Conservation (phyloP, 2,113 vertebrate species). For the Ciconia stormi region DNA sequence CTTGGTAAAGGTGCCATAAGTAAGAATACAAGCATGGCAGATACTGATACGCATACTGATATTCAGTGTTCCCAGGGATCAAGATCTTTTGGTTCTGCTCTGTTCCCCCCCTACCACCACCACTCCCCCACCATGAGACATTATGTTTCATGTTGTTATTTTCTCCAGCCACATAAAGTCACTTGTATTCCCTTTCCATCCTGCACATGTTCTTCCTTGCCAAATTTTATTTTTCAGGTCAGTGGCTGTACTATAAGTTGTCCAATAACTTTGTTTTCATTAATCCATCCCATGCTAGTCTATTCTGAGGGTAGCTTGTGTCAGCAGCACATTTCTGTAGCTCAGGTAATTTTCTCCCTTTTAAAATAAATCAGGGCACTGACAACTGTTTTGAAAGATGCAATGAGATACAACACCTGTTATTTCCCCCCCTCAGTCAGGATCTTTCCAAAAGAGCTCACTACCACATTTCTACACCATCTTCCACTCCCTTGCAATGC, state of each 20-base stretch:
- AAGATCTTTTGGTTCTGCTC: neutral
- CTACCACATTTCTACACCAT: neutral
- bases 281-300: neutral
- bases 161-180: neutral
- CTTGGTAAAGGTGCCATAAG: neutral
- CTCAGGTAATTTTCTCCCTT: neutral
- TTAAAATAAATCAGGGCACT: neutral
- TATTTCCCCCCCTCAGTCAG: neutral
- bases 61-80: neutral
- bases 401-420: neutral
- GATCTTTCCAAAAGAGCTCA: neutral
- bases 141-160: neutral
- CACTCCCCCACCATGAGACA: too few relatives aligned
- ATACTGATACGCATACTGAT: neutral
- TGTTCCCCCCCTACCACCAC: neutral
- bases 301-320: neutral
- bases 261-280: neutral
- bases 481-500: neutral
- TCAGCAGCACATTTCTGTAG: neutral
- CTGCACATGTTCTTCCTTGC: neutral
- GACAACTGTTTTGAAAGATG: neutral
- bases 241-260: neutral
- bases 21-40: neutral
- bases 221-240: conserved; percentile 10
- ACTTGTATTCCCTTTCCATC: neutral